Evolutionary conservation across 2,113 vertebrate genomes (phyloP).

Genomic region (Gambusia affinis): DNA sequence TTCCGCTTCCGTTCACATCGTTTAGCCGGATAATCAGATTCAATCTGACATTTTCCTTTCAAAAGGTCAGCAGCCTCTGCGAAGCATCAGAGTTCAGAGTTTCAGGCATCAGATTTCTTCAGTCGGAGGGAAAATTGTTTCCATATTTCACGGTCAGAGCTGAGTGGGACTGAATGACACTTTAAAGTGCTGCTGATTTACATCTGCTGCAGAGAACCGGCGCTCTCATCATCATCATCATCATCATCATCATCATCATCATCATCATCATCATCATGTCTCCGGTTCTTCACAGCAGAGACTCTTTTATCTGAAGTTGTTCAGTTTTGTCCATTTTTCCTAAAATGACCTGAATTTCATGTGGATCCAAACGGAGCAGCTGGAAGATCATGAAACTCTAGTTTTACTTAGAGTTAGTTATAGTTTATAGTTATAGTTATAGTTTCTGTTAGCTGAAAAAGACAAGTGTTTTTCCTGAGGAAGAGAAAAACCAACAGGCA

Average conservation of each 20-base stretch:
- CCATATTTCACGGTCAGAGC: background rate
- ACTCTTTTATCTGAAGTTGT: no score
- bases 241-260: background rate
- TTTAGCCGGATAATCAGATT: conserved; percentile 3
- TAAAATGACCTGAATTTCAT: no score
- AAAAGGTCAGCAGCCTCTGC: background rate
- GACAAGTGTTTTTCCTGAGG: no score
- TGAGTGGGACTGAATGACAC: background rate
- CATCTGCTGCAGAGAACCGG: no score
- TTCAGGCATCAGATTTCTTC: background rate
- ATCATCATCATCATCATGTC: background rate
- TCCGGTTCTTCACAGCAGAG: background rate
- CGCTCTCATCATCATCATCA: background rate
- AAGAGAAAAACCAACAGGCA: background rate
- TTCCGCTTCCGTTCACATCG: background rate
- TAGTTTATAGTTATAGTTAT: no score
- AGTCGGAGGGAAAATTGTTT: background rate
- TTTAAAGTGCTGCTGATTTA: background rate
- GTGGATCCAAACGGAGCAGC: no score
- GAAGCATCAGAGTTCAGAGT: background rate
- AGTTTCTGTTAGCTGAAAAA: no score
- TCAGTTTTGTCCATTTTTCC: no score
- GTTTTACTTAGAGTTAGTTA: no score
- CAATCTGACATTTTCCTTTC: conserved; percentile 6
- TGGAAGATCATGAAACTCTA: no score